These are phyloP conservation scores for Grallaria varia DNA, from an alignment of 2,113 vertebrate species.

Conservation along the genomic window DNA sequence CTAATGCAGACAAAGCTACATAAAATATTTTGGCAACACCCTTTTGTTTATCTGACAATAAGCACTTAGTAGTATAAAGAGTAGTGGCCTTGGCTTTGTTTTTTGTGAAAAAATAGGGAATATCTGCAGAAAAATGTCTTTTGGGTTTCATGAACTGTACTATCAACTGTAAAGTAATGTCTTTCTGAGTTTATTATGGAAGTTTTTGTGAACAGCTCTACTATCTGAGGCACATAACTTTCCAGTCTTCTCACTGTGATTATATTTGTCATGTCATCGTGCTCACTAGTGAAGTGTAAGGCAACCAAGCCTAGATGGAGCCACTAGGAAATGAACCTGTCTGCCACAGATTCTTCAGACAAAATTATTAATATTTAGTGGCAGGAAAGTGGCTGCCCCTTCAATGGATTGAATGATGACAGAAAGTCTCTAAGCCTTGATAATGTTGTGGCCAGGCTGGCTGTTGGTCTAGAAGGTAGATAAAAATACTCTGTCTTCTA, in stretches of 20 bases:
- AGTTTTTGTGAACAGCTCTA: constrained; percentile 21
- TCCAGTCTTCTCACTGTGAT: constrained; percentile 35
- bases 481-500: constrained; percentile 33
- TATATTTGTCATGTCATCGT: constrained; percentile 50
- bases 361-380: constrained; percentile 65
- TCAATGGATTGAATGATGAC: constrained; percentile 50
- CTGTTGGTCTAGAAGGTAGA: constrained; percentile 48
- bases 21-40: background rate
- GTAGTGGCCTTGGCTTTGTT: background rate
- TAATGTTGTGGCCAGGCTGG: constrained; percentile 44
- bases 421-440: constrained; percentile 56
- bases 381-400: constrained; percentile 35
- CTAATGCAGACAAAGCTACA: background rate
- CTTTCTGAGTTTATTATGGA: constrained; percentile 21
- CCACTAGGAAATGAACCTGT: constrained; percentile 66
- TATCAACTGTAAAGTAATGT: background rate
- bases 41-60: background rate
- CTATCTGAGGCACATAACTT: constrained; percentile 21
- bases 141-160: constrained; percentile 1
- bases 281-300: constrained; percentile 9
- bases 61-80: background rate
- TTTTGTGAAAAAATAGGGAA: background rate
- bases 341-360: constrained; percentile 61
- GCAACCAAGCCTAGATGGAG: constrained; percentile 41
- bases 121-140: background rate